Evolutionary conservation across 2,797 vertebrate genomes (phyloP), one percentile per base, ranked within the genome.

Genomic region (Gymnoscopelus microlampas): DNA sequence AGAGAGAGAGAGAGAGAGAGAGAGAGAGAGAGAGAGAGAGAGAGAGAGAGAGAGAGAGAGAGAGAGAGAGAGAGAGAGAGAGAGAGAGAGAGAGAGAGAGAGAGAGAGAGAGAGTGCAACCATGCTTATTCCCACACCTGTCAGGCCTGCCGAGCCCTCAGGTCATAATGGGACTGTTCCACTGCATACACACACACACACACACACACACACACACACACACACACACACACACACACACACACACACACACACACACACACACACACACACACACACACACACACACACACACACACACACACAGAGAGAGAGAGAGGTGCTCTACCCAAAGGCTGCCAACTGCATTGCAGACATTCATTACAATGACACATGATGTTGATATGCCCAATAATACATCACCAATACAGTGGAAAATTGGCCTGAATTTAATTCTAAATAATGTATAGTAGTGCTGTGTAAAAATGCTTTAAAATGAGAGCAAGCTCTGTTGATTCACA

Each of bases 331-430:
- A 53, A 14, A 68, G 72, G 73, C 85, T 57, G 35, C 44, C 35
- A 60, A 60, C 35, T 56, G 66, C 71, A 50, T 26, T 23, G 65
- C 76, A 68, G 48, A 68, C 74, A 82, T 78, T 74, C 74, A 83
- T 89, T 81, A 88, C 89, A 83, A 84, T 85, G 85, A 91, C 86
- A 87, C 89, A 87, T 81, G 71, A 79, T 80, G 71, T 72, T 68
- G 53, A 70, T 77, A 63, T 76, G 68, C 70, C 58, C 6, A 39
- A 70, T 73, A 71, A 68, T 79, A 39, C 8, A 73, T 79, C 70
- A 68, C 57, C 62, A 64, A 35, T 15, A 39, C 35, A 39, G 66
- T 70, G 74, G 63, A 72, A 79, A 83, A 79, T 70, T 67, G 35
- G 53, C 35, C 57, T 49, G 66, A 72, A 75, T 84, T 70, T 79